A percentile compares a stretch with the other conserved stretches of the same genome.
These are phyloP conservation scores for Temnothorax unifasciatus DNA, from an alignment of 2,888 invertebrate species.

Conservation along the genomic window DNA sequence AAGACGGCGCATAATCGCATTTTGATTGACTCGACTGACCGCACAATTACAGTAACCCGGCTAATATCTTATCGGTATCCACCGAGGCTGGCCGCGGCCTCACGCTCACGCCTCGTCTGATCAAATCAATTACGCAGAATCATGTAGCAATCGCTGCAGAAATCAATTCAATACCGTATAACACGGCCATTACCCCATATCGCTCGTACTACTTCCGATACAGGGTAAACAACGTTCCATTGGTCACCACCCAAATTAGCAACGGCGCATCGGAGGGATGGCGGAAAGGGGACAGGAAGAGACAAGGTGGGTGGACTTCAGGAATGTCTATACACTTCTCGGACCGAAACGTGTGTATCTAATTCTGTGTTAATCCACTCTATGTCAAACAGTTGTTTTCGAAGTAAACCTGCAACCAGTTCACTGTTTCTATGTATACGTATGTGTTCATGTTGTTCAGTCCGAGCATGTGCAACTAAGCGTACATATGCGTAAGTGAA, in stretches of 20 bases:
- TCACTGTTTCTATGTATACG: neutral
- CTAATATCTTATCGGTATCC: slow-evolving; percentile 67
- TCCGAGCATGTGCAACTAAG: neutral
- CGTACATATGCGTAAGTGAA: neutral
- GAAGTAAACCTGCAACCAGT: slow-evolving; percentile 49
- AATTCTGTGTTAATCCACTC: slow-evolving; percentile 65
- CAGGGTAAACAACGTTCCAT: slow-evolving; percentile 53
- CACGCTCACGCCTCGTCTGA: neutral
- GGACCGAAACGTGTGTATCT: slow-evolving; percentile 64
- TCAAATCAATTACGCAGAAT: slow-evolving; percentile 69
- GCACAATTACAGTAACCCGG: slow-evolving; percentile 62
- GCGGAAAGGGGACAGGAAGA: neutral
- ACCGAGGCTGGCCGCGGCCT: slow-evolving; percentile 37
- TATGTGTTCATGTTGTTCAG: neutral
- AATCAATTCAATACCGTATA: slow-evolving; percentile 52
- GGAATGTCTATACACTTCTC: slow-evolving; percentile 56
- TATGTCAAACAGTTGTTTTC: slow-evolving; percentile 67
- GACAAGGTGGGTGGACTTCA: slow-evolving; percentile 31
- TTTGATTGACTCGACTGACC: slow-evolving; percentile 67
- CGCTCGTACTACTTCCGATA: slow-evolving; percentile 42
- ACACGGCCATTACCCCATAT: neutral
- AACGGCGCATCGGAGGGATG: slow-evolving; percentile 14
- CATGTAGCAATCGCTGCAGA: slow-evolving; percentile 54
- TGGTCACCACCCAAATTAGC: slow-evolving; percentile 56
- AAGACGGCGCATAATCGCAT: slow-evolving; percentile 63